A percentile compares a stretch with the other conserved stretches of the same genome.
Evolutionary conservation across 1,140 invertebrate species (phyloP).

Genomic region (Macrosteles quadrilineatus): DNA sequence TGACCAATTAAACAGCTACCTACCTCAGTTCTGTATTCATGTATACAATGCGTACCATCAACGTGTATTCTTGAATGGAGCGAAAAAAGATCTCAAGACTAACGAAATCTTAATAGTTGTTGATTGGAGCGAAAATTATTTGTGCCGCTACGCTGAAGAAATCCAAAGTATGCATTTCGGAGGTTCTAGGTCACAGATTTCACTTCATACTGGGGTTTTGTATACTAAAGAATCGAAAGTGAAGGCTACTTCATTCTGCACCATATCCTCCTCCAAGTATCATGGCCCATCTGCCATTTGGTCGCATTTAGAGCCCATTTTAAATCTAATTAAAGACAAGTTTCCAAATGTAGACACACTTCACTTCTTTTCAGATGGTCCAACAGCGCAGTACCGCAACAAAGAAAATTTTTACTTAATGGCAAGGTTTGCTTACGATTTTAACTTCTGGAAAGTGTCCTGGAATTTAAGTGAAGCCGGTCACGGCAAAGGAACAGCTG

Average conservation of each 20-base stretch:
- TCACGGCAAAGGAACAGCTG: slow-evolving; percentile 47
- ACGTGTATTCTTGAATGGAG: background rate
- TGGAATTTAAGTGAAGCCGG: slow-evolving; percentile 48
- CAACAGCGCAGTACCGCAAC: slow-evolving; percentile 33
- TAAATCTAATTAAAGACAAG: no score
- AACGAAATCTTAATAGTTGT: slow-evolving; percentile 44
- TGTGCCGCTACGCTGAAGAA: slow-evolving; percentile 45
- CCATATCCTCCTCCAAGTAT: slow-evolving; percentile 46
- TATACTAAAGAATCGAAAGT: slow-evolving; percentile 34
- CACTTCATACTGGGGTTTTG: slow-evolving; percentile 47
- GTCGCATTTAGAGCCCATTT: slow-evolving; percentile 46
- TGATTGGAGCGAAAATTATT: slow-evolving; percentile 48
- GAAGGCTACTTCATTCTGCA: slow-evolving; percentile 45
- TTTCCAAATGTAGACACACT: slow-evolving; percentile 3
- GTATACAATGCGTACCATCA: background rate
- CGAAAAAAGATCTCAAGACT: background rate
- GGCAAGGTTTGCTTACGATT: background rate
- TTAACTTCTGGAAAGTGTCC: slow-evolving; percentile 16
- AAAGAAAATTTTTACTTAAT: slow-evolving; percentile 33
- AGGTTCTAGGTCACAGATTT: slow-evolving; percentile 43
- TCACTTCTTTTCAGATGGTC: slow-evolving; percentile 28
- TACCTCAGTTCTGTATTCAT: background rate
- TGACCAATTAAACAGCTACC: background rate
- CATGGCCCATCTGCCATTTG: slow-evolving; percentile 47
- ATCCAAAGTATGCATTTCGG: slow-evolving; percentile 47